A percentile compares a stretch with the other conserved stretches of the same genome.
Conservation (phyloP, 1,140 invertebrate genomes). For the Onthophagus taurus region DNA sequence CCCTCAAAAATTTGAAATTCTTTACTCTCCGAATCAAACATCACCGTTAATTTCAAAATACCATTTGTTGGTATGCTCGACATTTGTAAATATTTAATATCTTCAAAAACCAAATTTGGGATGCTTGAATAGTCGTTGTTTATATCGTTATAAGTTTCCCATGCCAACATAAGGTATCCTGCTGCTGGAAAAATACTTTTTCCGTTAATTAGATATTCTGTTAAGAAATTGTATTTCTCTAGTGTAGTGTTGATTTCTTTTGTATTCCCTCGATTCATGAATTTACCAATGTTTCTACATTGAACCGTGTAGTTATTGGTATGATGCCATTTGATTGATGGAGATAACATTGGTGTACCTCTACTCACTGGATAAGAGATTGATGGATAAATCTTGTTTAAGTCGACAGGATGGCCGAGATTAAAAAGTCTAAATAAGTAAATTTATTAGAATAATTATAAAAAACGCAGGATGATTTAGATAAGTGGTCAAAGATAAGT, state of each 20-base stretch:
- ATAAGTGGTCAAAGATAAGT: neutral
- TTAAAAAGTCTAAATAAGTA: constrained; percentile 47
- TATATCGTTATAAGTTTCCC: constrained; percentile 79
- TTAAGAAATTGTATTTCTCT: no score
- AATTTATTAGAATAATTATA: no score
- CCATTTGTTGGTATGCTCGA: constrained; percentile 66
- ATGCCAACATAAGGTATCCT: constrained; percentile 74
- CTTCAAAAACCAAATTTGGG: constrained; percentile 74
- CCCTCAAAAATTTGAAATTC: neutral
- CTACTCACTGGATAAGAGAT: constrained; percentile 50
- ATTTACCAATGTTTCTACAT: constrained; percentile 31
- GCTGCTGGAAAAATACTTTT: constrained; percentile 84
- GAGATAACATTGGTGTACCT: constrained; percentile 52
- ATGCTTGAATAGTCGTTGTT: constrained; percentile 56
- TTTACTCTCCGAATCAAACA: constrained; percentile 44
- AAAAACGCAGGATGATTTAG: no score
- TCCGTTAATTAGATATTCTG: no score
- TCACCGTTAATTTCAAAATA: constrained; percentile 64
- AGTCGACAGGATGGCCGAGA: constrained; percentile 44
- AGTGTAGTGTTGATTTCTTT: neutral
- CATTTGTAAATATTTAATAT: constrained; percentile 74
- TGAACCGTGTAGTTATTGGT: constrained; percentile 36
- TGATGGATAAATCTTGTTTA: constrained; percentile 44
- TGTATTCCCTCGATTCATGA: constrained; percentile 6
- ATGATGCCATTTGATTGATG: constrained; percentile 59